Evolutionary conservation across 2,113 vertebrate genomes (phyloP), one percentile per base, ranked within the genome.

Genomic region (Odontophorus gujanensis): DNA sequence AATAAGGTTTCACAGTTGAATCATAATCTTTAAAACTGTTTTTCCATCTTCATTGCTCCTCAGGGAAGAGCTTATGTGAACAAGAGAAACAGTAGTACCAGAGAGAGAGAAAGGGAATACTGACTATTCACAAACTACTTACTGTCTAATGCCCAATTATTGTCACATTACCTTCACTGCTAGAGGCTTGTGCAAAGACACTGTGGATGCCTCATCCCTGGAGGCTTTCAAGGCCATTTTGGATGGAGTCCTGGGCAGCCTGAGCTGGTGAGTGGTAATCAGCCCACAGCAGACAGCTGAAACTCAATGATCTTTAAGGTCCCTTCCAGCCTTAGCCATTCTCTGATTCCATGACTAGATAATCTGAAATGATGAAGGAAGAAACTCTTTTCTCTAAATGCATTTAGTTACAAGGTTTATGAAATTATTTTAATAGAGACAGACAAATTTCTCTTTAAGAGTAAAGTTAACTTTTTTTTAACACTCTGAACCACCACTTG

Each of bases 11-110:
- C 81, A 90, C 61, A 79, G 76, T 45, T 91, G 87, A 93, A 92
- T 95, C 79, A 80, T 88, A 75, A 93, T 81, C 90, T 95, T 93
- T 84, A 81, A 84, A 92, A 94, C 86, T 90, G 83, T 93, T 96
- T 96, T 90, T 81, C 92, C 65, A 78, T 88, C 89, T 93, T 94
- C 83, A 36, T 57, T 84, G 74, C 84, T 95, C 94, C 96, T 95
- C n/a, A 48, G 88, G 83, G 93, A 92, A 94, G 45, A 40, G 43
- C 66, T 95, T 92, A 72, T 2, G 0, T 51, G 86, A 95, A 48
- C 59, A 86, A 89, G 81, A 87, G 83, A 83, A 81, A 48, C 65
- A 62, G 50, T 88, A 71, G 63, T 85, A 67, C 32, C 38, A 32
- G 65, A n/a, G 24, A 90, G 63, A 74, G 76, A 90, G 43, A 28